Conservation (phyloP, 1,140 invertebrate species). For the Heliconius melpomene region DNA sequence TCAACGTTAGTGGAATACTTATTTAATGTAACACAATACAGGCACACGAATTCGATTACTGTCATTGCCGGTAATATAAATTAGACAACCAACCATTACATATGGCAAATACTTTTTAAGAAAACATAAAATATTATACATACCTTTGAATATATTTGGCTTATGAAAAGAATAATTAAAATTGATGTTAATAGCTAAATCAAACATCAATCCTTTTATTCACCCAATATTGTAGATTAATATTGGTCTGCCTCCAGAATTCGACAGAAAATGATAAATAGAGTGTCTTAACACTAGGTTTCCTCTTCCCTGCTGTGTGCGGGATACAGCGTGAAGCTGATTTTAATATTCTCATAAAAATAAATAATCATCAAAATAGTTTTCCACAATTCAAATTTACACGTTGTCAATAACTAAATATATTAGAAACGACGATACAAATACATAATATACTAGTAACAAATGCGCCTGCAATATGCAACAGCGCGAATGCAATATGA, state of each 20-base stretch:
- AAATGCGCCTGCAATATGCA: constrained; percentile 12
- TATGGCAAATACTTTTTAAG: too few relatives aligned
- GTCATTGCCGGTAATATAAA: too few relatives aligned
- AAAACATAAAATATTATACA: neutral
- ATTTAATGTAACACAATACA: neutral
- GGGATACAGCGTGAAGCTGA: too few relatives aligned
- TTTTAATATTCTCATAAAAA: neutral
- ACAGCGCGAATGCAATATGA: neutral
- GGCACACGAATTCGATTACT: neutral
- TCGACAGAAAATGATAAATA: too few relatives aligned
- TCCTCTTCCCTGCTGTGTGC: too few relatives aligned
- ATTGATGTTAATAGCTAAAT: neutral
- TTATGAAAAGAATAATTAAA: neutral
- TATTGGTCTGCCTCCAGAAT: too few relatives aligned
- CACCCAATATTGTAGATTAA: neutral
- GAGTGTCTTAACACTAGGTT: too few relatives aligned
- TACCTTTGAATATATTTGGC: neutral
- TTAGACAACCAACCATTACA: neutral
- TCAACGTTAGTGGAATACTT: neutral
- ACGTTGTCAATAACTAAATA: neutral
- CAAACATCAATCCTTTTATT: neutral
- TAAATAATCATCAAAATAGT: neutral
- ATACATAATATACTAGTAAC: neutral
- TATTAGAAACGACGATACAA: neutral
- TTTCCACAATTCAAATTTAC: neutral